These are phyloP conservation scores for Drosophila pandora DNA, from an alignment of 1,140 invertebrate genomes.

Conservation along the genomic window DNA sequence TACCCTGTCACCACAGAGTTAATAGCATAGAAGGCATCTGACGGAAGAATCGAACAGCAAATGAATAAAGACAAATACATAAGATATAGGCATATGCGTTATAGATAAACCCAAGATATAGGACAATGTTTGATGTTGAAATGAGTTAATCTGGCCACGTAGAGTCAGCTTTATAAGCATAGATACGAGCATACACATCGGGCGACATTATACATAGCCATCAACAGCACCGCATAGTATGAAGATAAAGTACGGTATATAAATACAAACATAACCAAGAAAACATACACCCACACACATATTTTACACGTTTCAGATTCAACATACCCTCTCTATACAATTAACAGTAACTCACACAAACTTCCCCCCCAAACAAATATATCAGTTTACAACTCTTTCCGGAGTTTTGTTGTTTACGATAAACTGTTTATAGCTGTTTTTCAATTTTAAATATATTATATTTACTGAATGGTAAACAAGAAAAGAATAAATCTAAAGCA, in stretches of 20 bases:
- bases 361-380: conserved; percentile 30
- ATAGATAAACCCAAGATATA: conserved; percentile 65
- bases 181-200: conserved; percentile 40
- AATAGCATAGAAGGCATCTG: conserved; percentile 29
- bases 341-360: conserved; percentile 7
- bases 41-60: conserved; percentile 34
- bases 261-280: conserved; percentile 36
- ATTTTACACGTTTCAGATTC: not conserved
- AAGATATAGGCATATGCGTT: conserved; percentile 51
- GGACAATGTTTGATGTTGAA: conserved; percentile 78
- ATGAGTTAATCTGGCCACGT: conserved; percentile 67
- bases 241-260: conserved; percentile 58
- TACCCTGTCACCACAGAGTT: conserved; percentile 22
- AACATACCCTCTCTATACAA: conserved; percentile 12
- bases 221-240: conserved; percentile 82
- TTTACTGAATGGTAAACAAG: conserved; percentile 64
- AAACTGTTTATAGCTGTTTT: conserved; percentile 82
- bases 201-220: conserved; percentile 77
- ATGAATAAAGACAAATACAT: conserved; percentile 65
- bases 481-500: conserved; percentile 30
- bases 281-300: conserved; percentile 17
- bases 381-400: conserved; percentile 73
- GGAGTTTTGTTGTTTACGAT: conserved; percentile 61
- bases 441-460: conserved; percentile 81
- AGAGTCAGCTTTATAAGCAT: conserved; percentile 61